These are phyloP conservation scores for Gymnocypris eckloni DNA, from an alignment of 2,797 vertebrate species.

Conservation along the genomic window DNA sequence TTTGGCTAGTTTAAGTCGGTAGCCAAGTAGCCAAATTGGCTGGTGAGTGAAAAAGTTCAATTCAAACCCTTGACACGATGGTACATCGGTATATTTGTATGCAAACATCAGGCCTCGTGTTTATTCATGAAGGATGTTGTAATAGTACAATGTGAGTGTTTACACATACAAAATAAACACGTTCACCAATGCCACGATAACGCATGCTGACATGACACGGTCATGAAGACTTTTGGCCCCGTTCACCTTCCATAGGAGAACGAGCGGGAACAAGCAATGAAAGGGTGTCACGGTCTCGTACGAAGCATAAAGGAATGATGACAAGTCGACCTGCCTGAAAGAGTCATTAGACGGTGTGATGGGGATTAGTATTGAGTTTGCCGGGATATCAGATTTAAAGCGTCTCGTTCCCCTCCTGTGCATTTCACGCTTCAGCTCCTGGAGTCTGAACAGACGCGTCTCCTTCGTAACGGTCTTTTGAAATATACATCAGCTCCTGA, in stretches of 20 bases:
- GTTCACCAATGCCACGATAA: no score
- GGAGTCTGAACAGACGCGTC: conserved; percentile 19
- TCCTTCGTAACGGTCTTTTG: conserved; percentile 47
- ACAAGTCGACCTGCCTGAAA: conserved; percentile 38
- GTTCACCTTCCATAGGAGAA: neutral
- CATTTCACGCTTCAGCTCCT: conserved; percentile 49
- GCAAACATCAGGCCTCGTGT: no score
- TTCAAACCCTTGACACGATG: no score
- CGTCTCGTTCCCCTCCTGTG: conserved; percentile 22
- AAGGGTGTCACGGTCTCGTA: conserved; percentile 39
- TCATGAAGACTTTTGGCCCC: neutral
- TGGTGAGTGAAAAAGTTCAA: no score
- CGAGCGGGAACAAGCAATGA: conserved; percentile 41
- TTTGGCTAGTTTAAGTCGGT: no score
- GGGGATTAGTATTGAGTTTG: conserved; percentile 53
- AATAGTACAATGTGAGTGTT: no score
- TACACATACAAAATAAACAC: no score
- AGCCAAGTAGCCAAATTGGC: no score
- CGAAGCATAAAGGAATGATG: conserved; percentile 47
- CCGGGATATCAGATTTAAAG: conserved; percentile 54
- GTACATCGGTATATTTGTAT: no score
- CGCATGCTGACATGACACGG: no score
- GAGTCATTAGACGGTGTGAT: conserved; percentile 39
- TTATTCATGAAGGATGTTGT: no score
- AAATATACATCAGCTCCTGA: conserved; percentile 51